phyloP scores from a whole-genome alignment of 2,888 invertebrate genomes.

The Dryobotodes eremita region DNA sequence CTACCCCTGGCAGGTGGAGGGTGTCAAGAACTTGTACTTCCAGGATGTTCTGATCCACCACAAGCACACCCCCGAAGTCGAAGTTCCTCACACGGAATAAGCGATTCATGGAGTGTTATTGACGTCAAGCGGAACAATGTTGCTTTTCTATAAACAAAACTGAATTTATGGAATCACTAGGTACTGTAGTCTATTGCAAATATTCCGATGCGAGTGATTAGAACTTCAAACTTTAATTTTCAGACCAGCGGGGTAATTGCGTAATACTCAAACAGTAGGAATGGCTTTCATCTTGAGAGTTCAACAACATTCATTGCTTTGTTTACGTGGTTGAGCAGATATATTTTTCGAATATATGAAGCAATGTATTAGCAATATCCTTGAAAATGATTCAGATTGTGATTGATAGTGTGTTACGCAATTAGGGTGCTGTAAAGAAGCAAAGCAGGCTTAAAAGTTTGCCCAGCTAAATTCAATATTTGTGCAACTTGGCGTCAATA shows the following conservation, averaged over 20 bases:
- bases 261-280: no score
- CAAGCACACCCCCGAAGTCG: conserved; percentile 84
- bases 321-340: no score
- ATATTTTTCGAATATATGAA: no score
- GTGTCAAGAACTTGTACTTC: conserved; percentile 86
- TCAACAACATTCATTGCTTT: no score
- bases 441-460: not conserved
- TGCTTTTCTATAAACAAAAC: conserved; percentile 1
- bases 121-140: conserved; percentile 14
- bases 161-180: not conserved
- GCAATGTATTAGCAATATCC: no score
- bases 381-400: no score
- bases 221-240: not conserved
- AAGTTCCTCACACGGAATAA: conserved; percentile 74
- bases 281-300: no score
- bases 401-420: no score
- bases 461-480: not conserved
- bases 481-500: conserved; percentile 19
- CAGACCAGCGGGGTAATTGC: no score
- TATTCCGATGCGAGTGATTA: not conserved
- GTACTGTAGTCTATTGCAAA: not conserved
- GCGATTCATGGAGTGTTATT: conserved; percentile 1
- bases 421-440: not conserved
- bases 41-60: conserved; percentile 89
- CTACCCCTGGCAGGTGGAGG: conserved; percentile 77